Evolutionary conservation across 2,113 vertebrate genomes (phyloP), one percentile per base, ranked within the genome.

Genomic region (Seriola aureovittata): DNA sequence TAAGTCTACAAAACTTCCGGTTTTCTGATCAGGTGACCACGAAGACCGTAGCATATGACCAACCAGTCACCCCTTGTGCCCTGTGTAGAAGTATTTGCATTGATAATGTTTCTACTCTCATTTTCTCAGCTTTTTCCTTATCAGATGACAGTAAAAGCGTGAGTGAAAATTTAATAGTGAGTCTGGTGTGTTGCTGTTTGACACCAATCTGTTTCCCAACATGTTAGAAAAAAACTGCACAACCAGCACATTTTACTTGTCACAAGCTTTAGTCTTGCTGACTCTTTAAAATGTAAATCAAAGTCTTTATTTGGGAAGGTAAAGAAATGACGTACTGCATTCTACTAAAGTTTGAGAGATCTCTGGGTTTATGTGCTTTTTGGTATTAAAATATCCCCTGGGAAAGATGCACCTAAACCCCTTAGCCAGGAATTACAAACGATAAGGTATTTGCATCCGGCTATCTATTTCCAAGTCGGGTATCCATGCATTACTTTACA

Each of bases 401-500:
- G 10, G n/a, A 16, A 58, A 32, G 66, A 77, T 29, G n/a, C 19
- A n/a, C 16, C 16, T 3, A 67, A 57, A 66, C 21, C 29, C 4
- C 29, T 42, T 29, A 16, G 21, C 44, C 19, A 76, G 48, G 34
- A 65, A 19, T 38, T 42, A 52, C 6, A 25, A 44, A 52, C 80
- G 34, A 68, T 82, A 59, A 77, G 54, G 9, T 11, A 8, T 46
- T 62, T 16, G n/a, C 42, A 62, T 77, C 23, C 11, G 32, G 14
- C 25, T 23, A 36, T 89, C 42, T 32, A 46, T 76, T 71, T 71
- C 72, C 16, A 78, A 66, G n/a, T 36, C 64, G 48, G 44, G 23
- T 58, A 17, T 74, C 62, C 44, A 38, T 60, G 38, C 32, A 63
- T 67, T 78, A 73, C 42, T 75, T 75, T 67, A 6, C 4, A 36